Percentiles rank a stretch among this genome's conserved stretches.
Evolutionary conservation across 2,113 vertebrate species (phyloP).

Genomic region (Zosterops hypoxanthus): DNA sequence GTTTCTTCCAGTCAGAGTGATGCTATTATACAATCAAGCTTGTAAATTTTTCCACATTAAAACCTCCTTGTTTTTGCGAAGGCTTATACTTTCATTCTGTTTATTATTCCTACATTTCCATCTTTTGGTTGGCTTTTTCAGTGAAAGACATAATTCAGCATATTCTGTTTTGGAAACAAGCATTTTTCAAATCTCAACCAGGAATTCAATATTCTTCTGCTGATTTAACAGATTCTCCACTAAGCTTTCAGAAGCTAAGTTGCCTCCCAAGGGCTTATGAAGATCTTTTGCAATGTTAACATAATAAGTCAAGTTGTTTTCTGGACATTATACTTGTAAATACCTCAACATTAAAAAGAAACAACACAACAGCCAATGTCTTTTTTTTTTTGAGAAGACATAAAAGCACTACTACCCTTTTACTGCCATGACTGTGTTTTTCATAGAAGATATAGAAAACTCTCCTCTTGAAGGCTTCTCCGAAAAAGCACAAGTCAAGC

Average conservation of each 20-base stretch:
- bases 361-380: background rate
- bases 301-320: conserved; percentile 26
- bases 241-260: conserved; percentile 51
- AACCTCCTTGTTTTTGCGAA: conserved; percentile 15
- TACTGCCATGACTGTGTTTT: background rate
- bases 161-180: conserved; percentile 41
- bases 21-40: conserved; percentile 29
- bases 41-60: conserved; percentile 59
- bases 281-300: conserved; percentile 28
- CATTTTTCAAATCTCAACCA: conserved; percentile 39
- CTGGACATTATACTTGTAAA: conserved; percentile 17
- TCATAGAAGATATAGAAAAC: background rate
- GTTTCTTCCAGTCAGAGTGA: conserved; percentile 42
- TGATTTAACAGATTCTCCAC: conserved; percentile 45
- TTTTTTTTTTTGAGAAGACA: background rate
- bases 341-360: background rate
- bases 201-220: conserved; percentile 32
- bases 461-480: background rate
- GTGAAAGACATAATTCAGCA: conserved; percentile 40
- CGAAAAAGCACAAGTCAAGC: background rate
- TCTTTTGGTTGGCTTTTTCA: conserved; percentile 43
- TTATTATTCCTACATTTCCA: conserved; percentile 56
- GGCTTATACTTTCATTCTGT: conserved; percentile 21
- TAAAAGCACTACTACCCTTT: background rate
- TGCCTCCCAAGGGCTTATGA: conserved; percentile 13